Base-by-base conservation (phyloP, 2,888 invertebrate genomes). In the Volucella zonaria region DNA sequence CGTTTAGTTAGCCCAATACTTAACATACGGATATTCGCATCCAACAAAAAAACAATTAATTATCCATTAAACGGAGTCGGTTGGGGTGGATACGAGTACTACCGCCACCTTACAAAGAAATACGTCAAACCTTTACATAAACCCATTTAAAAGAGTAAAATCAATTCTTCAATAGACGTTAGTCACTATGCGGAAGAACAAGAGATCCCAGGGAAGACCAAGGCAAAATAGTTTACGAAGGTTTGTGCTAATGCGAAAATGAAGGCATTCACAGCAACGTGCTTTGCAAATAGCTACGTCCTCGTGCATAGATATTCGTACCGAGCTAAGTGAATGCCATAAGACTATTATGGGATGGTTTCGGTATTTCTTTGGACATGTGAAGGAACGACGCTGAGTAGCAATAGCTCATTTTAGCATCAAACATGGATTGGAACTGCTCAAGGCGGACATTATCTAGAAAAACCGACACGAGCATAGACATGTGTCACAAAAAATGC, bases 171-270 rank as follows among this genome's bases (percentile, higher is more conserved):
- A 59, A 11, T 58, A 14, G 18, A n/a, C 6, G 31, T 31, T 31
- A 31, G 31, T 31, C 6, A 31, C 31, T 6, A 31, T 6, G 12
- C 15, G 8, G 38, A 56, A 56, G 12, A 52, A 52, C 3, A 52
- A 31, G 23, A 52, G 1, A 23, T 23, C 18, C 18, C 12, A 52
- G 31, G 6, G 8, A 59, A 43, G 59, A 8, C 9, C 15, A 59
- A 8, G 18, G 6, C 31, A 31, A 18, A 59, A 59, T 18, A 43
- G 18, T 59, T 59, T 42, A 59, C 59, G 42, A 43, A 59, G 43
- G 59, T 43, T 31, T 42, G 59, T 18, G 38, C 56, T 38, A 31
- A 31, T n/a, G 38, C 3, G 1, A 56, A 31, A 12, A 56, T 14
- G 56, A 56, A n/a, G 56, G 38, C 14, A 31, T 31, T 31, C 31